Evolutionary conservation across 1,140 invertebrate genomes (phyloP), one percentile per base, ranked within the genome.

Genomic region (Luehdorfia chinensis): DNA sequence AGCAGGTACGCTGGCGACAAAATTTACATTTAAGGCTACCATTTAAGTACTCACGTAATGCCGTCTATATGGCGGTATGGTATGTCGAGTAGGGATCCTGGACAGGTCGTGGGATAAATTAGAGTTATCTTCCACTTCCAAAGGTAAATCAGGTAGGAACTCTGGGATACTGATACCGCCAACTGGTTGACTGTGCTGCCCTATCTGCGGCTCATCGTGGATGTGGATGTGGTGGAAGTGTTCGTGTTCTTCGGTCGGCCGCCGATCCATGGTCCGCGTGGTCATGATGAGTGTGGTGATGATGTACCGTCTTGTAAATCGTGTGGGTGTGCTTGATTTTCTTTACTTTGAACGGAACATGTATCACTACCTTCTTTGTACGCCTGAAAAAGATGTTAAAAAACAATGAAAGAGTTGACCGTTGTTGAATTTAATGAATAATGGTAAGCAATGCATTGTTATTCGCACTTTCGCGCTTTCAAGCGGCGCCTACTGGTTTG

Each of bases 241-340:
- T 25, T 87, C 85, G 33, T 86, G 80, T 33, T 86, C 81, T 44
- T 85, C 78, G 0, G 62, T 36, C 0, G 67, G 62, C 0, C 41
- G 21, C 0, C 4, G 32, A 39, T 4, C 63, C 46, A 14, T 65
- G 59, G 8, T 66, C 14, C 25, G 64, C 54, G 9, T 50, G 62
- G 4, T 87, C 73, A 32, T 67, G 75, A 39, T 81, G 75, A 2
- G 67, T 72, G 50, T 86, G 79, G 44, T 88, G 75, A 31, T 90
- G 87, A 15, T 90, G 88, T n/a, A 91, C 80, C 0, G 90, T 88
- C 58, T 91, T 91, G 61, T 89, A 91, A 5, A 92, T 84, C 0
- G 90, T 91, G 60, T 91, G 91, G 0, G 89, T 90, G 53, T 92
- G 91, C 51, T 91, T 91, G 33, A 91, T 84, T 50, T 89, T 90